Evolutionary conservation across 2,113 vertebrate genomes (phyloP), one percentile per base, ranked within the genome.

Genomic region (Hepsetus odoe): DNA sequence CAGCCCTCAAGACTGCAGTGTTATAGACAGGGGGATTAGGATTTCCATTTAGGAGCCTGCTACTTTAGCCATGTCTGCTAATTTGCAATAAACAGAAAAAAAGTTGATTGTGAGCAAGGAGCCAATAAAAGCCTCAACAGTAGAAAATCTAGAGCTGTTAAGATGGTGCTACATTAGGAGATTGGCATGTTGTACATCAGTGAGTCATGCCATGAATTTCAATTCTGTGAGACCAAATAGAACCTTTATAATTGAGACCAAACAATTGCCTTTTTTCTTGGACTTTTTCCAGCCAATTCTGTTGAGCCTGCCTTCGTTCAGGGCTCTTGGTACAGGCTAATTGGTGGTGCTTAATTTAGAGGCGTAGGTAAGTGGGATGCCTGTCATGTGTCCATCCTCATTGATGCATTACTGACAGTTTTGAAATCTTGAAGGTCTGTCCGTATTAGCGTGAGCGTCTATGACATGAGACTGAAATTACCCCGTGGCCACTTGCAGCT

Each of bases 21-120:
- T 62, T 70, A 82, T 72, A 79, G 81, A 82, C 79, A 76, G 72
- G 64, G 42, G 65, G 76, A 79, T 82, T 79, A 82, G 64, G 64
- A 46, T 56, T 82, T 79, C 71, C 65, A 46, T 79, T 82, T 74
- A 65, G 72, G 67, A 75, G 65, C 70, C 72, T 68, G 24, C n/a
- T n/a, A n/a, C n/a, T n/a, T 28, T 56, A 75, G 76, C n/a, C 71
- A 44, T 75, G 44, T 56, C 76, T 69, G 30, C 72, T 75, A 42
- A 13, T 82, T 79, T 75, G 72, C 59, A 26, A 13, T 26, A 74
- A 61, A 59, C 24, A 42, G 40, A 40, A 14, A 42, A 42, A 59
- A 59, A 58, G 55, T 66, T 32, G 55, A 22, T 76, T 28, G 13
- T 14, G 22, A 7, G 66, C 20, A 49, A 32, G 9, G 40, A 49